Percentiles rank a stretch among this genome's conserved stretches.
These are phyloP conservation scores for Paedocypris sp. DNA, from an alignment of 2,113 vertebrate genomes.

Conservation along the genomic window DNA sequence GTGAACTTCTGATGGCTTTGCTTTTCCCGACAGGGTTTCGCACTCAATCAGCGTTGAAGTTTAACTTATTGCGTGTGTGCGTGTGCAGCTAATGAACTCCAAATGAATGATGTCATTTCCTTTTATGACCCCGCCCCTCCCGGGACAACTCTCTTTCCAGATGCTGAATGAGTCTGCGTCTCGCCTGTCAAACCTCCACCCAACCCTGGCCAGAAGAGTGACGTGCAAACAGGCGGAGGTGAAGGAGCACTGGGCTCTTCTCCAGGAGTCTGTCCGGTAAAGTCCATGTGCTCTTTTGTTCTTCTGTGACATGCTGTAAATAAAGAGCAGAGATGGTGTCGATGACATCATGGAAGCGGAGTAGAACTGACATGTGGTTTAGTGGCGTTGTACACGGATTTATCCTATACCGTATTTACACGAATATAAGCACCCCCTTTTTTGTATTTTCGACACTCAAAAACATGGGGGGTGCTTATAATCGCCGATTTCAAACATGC, in stretches of 20 bases:
- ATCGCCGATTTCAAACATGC: no score
- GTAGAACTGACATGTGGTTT: slow-evolving; percentile 2
- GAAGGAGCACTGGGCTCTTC: slow-evolving; percentile 55
- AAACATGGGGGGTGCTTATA: no score
- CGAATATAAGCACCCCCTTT: no score
- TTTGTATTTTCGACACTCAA: no score
- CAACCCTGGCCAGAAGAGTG: slow-evolving; percentile 51
- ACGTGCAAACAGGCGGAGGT: slow-evolving; percentile 51
- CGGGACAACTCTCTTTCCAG: slow-evolving; percentile 38
- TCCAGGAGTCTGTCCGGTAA: slow-evolving; percentile 55
- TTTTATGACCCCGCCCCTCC: neutral
- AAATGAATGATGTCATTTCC: slow-evolving; percentile 36
- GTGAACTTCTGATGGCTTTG: neutral
- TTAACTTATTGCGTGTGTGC: neutral
- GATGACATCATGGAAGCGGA: neutral
- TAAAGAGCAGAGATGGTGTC: no score
- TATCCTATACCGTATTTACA: no score
- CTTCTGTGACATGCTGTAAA: no score
- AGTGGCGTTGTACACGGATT: no score
- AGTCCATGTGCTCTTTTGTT: neutral
- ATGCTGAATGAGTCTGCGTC: slow-evolving; percentile 58
- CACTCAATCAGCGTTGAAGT: neutral
- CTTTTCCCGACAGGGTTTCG: neutral
- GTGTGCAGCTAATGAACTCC: slow-evolving; percentile 17
- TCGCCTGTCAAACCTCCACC: slow-evolving; percentile 60